Evolutionary conservation across 2,888 invertebrate species (phyloP), one percentile per base, ranked within the genome.

Genomic region (Athalia cordata): DNA sequence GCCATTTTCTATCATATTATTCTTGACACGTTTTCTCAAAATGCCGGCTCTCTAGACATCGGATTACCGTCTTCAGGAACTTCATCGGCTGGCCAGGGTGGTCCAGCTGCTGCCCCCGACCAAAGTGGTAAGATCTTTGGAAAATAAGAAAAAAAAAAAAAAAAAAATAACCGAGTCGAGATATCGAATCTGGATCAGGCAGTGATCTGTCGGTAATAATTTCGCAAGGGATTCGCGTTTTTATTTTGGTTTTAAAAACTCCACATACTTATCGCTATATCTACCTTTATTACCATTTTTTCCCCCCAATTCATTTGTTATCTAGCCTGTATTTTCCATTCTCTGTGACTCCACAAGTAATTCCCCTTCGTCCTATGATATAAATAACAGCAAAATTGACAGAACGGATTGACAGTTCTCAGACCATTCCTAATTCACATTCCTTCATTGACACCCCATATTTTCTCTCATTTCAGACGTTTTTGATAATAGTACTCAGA

Each of bases 401-500:
- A 15, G 6, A 49, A 75, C 75, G 11, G 59, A 75, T 62, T 4
- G 62, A 62, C n/a, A 11, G 49, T 49, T 66, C 13, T 43, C 7
- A 43, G 47, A 78, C 68, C 66, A 77, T 81, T 80, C 78, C 79
- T 68, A 8, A 66, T 79, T 80, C 67, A 81, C 80, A 67, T 68
- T 65, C 50, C 11, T 2, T 29, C 59, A 62, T 65, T 67, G 77
- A 52, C 70, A 68, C 68, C 49, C 65, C 64, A 65, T 67, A 43
- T 66, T 64, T 84, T 88, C 87, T 90, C 90, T 90, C 88, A 90
- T 94, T 94, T 89, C 94, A 94, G 94, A 94, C 92, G 92, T 94
- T 89, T 92, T 93, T 92, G 93, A 94, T 92, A 94, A 93, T 93
- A 93, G 93, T 92, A 93, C 93, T 90, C 92, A 94, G 91, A 92